Evolutionary conservation across 2,888 invertebrate species (phyloP), one percentile per base, ranked within the genome.

Genomic region (Lamellibrachia columna): DNA sequence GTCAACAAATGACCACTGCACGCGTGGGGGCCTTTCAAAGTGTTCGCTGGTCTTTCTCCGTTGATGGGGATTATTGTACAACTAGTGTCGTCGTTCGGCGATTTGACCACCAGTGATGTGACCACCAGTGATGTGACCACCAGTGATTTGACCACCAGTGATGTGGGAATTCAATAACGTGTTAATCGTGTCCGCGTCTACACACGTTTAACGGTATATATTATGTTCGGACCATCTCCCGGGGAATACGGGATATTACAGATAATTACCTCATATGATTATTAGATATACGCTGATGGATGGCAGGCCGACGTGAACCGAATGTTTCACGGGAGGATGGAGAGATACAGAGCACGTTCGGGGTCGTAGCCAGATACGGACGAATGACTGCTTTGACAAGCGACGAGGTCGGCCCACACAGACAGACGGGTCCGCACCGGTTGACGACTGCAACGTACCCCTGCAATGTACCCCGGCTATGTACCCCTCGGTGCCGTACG

Each of bases 401-500:
- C 15, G 75, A 75, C 75, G 75, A 15, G 75, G 15, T 75, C 75
- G 75, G 75, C 15, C 75, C 75, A 75, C 75, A 75, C 75, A 75
- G 75, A 75, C 75, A 75, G 75, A 75, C 22, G 75, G 4, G 75
- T n/a, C 75, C 75, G 75, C 75, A 75, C 75, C 75, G 75, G 75
- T 75, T 6, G 22, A 75, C 15, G 22, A 22, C 75, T 75, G 75
- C 75, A 75, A 75, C n/a, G 75, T 75, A 75, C 75, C 75, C 75
- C 75, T 75, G 75, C 75, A 75, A 75, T 75, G 75, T 75, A 75
- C 75, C 15, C 75, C 75, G 75, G 75, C 22, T 2, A 75, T 75
- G 75, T 75, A 22, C 75, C 75, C 75, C 75, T 75, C 75, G 75
- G 75, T 75, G 75, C 75, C 75, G 75, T 75, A 75, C 75, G 22